Percentiles rank a stretch among this genome's conserved stretches.
phyloP scores from a whole-genome alignment of 2,888 invertebrate genomes.

The Diplolepis rosae region DNA sequence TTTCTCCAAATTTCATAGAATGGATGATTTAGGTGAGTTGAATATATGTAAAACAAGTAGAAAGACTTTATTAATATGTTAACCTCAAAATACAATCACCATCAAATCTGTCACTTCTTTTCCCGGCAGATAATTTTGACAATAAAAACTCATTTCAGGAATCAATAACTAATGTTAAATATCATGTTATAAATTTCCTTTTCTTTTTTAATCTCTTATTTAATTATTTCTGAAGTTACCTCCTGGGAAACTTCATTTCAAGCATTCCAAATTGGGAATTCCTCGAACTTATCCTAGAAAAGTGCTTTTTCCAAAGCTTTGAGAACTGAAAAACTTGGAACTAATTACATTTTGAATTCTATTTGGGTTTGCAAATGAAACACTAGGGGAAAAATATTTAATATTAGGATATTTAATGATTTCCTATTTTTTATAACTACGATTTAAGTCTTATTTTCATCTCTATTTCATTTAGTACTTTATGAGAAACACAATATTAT shows the following conservation, averaged over 20 bases:
- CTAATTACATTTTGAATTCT: too few species aligned
- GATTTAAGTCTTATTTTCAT: too few species aligned
- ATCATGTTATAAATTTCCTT: neutral
- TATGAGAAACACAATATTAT: too few species aligned
- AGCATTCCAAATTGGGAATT: neutral
- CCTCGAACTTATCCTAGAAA: too few species aligned
- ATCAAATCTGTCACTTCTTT: slow-evolving; percentile 12
- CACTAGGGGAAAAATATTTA: too few species aligned
- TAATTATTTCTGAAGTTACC: neutral
- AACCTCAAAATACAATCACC: slow-evolving; percentile 22
- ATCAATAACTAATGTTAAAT: too few species aligned
- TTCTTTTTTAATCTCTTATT: neutral
- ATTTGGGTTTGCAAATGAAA: too few species aligned
- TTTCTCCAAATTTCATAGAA: slow-evolving; percentile 24
- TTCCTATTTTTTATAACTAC: too few species aligned
- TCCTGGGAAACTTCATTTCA: neutral
- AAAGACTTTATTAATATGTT: slow-evolving; percentile 17
- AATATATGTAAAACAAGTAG: neutral
- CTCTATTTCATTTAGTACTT: too few species aligned
- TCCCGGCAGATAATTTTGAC: slow-evolving; percentile 7
- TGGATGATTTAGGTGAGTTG: slow-evolving; percentile 51
- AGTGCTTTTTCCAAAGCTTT: too few species aligned
- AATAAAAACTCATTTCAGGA: neutral
- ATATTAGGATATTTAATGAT: too few species aligned
- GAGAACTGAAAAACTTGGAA: too few species aligned